These are phyloP conservation scores for Tor tambroides DNA, from an alignment of 2,113 vertebrate species.

Conservation along the genomic window DNA sequence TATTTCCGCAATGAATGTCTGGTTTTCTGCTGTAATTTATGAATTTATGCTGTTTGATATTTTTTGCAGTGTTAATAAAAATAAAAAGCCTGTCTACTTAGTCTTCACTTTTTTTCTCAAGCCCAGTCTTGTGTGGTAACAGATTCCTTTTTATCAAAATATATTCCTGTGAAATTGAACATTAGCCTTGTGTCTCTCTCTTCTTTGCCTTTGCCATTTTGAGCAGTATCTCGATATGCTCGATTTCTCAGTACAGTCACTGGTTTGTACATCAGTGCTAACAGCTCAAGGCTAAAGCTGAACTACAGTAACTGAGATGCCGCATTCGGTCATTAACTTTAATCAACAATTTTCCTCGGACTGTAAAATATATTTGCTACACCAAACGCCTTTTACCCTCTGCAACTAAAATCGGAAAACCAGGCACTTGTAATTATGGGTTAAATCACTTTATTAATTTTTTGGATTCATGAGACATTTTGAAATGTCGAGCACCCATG, in stretches of 20 bases:
- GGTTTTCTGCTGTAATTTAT: background rate
- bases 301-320: conserved; percentile 61
- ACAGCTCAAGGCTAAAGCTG: conserved; percentile 56
- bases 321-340: conserved; percentile 61
- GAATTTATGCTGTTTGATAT: background rate
- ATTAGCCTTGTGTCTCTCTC: conserved; percentile 31
- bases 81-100: background rate
- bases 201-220: conserved; percentile 56
- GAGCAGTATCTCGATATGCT: conserved; percentile 53
- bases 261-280: conserved; percentile 69
- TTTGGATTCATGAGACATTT: background rate
- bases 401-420: conserved; percentile 29
- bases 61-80: background rate
- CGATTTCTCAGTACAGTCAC: conserved; percentile 44
- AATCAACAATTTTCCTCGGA: conserved; percentile 64
- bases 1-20: background rate
- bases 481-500: background rate
- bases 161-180: background rate
- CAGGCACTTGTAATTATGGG: background rate
- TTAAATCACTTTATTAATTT: background rate
- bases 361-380: conserved; percentile 44
- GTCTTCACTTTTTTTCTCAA: background rate
- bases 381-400: conserved; percentile 24
- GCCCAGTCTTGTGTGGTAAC: too few species aligned
- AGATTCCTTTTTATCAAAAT: background rate